Percentiles rank a stretch among this genome's conserved stretches.
phyloP scores from a whole-genome alignment of 2,888 invertebrate genomes.

The Andrena praecox region DNA sequence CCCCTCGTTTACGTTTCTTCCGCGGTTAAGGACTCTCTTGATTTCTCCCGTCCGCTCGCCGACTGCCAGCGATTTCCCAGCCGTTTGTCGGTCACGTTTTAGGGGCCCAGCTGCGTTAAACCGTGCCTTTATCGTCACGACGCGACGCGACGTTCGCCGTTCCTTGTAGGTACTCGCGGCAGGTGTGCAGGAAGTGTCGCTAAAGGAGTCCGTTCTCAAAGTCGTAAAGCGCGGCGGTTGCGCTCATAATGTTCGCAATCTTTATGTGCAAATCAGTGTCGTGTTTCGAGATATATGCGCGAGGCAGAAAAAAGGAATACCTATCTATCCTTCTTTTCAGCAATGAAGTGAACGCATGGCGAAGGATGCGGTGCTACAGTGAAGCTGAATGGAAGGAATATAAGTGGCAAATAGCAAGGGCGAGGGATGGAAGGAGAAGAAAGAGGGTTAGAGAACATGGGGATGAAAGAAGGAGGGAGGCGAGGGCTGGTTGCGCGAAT shows the following conservation, averaged over 20 bases:
- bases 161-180: neutral
- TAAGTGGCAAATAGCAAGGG: constrained; percentile 25
- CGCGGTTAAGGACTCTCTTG: constrained; percentile 15
- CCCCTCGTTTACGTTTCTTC: constrained; percentile 24
- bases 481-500: constrained; percentile 43
- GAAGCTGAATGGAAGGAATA: neutral
- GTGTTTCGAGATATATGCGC: neutral
- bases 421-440: constrained; percentile 2
- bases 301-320: neutral
- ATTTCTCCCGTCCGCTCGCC: constrained; percentile 1
- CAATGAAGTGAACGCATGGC: neutral
- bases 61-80: constrained; percentile 13
- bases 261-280: neutral
- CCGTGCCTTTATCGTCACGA: constrained; percentile 38
- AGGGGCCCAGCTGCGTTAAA: constrained; percentile 23
- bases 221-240: constrained; percentile 23
- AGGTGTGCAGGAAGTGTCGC: neutral
- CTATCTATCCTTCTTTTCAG: neutral
- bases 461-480: constrained; percentile 15
- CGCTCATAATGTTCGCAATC: neutral
- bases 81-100: constrained; percentile 13
- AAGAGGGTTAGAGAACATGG: neutral
- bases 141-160: constrained; percentile 20
- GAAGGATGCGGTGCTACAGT: neutral
- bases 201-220: constrained; percentile 13